Base-by-base conservation (phyloP, 2,113 vertebrate genomes). In the Apistogramma diplotaenia region DNA sequence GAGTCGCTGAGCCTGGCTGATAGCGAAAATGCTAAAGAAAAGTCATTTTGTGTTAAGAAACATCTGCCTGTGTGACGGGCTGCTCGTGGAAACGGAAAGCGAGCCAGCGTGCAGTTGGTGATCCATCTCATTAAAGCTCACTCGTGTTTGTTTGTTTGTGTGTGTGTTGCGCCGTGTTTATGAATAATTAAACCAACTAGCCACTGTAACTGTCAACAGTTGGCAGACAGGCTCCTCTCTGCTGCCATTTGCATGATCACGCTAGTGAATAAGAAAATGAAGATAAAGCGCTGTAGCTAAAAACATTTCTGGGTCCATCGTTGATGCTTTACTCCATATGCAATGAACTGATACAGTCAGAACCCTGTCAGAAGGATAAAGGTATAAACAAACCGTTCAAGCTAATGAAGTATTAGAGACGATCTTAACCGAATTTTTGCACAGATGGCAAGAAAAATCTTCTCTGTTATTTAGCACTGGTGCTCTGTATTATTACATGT, bases 131-230 rank as follows among this genome's bases (percentile, higher is more conserved):
- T 88, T 91, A 91, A 91, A 90, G 76, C 85, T 70, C 23, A 59
- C 60, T n/a, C 35, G 10, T 74, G 53, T 67, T 79, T 78, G 81
- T 79, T 78, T 88, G 80, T 90, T 86, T 87, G 23, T 81, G 62
- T 65, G 37, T 78, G 87, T 81, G 71, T 81, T 83, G 76, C 78
- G 76, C 62, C 0, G 2, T 82, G 74, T 87, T 89, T 76, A 89
- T 93, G 88, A 93, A 91, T 93, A 94, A 92, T 90, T 89, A 87
- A 93, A 91, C 59, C 76, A 84, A 83, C 82, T 87, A 87, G 82
- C 84, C 72, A 75, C 81, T 79, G 82, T 84, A 76, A 82, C 87
- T 82, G 81, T 89, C 87, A 92, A 76, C 85, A 83, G 73, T 91
- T 87, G 87, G 83, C 89, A 87, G 88, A 70, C 72, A 29, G 18